These are phyloP conservation scores for Paragorgia papillata DNA, from an alignment of 92 coral and sea anemone species.

Conservation along the genomic window DNA sequence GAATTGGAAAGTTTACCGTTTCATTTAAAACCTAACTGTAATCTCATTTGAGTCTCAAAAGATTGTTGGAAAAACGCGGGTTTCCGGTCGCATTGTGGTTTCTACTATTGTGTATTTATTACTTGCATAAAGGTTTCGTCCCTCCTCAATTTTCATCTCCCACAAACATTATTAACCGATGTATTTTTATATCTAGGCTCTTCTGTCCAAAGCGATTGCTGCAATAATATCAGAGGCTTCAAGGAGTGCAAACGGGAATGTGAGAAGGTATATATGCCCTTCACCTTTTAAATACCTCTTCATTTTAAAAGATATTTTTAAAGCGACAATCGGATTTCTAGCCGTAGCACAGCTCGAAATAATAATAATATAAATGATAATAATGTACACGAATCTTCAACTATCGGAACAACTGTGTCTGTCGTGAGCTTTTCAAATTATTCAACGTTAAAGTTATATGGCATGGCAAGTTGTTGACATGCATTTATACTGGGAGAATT, in stretches of 20 bases:
- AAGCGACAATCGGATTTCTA: neutral
- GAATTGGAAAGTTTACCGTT: slow-evolving; percentile 43
- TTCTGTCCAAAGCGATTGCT: slow-evolving; percentile 57
- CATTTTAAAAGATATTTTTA: neutral
- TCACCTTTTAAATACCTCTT: too few species aligned
- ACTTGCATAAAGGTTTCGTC: slow-evolving; percentile 43
- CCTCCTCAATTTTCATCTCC: slow-evolving; percentile 23
- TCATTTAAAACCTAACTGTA: slow-evolving; percentile 48
- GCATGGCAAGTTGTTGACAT: slow-evolving; percentile 28
- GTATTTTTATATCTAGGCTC: slow-evolving; percentile 22
- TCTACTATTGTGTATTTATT: slow-evolving; percentile 45
- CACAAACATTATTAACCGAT: slow-evolving; percentile 13
- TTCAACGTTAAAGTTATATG: too few species aligned
- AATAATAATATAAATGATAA: too few species aligned
- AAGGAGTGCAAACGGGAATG: slow-evolving; percentile 83
- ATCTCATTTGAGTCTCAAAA: slow-evolving; percentile 52
- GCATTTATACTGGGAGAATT: slow-evolving; percentile 17
- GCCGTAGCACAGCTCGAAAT: too few species aligned
- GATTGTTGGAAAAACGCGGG: slow-evolving; percentile 48
- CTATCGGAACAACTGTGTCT: neutral
- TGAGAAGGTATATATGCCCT: slow-evolving; percentile 67
- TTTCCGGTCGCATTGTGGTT: slow-evolving; percentile 51
- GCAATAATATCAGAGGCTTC: slow-evolving; percentile 77
- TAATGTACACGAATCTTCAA: neutral
- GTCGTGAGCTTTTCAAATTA: too few species aligned